Base-by-base conservation (phyloP, 23 tunicate genomes). In the Ascidia mentula region DNA sequence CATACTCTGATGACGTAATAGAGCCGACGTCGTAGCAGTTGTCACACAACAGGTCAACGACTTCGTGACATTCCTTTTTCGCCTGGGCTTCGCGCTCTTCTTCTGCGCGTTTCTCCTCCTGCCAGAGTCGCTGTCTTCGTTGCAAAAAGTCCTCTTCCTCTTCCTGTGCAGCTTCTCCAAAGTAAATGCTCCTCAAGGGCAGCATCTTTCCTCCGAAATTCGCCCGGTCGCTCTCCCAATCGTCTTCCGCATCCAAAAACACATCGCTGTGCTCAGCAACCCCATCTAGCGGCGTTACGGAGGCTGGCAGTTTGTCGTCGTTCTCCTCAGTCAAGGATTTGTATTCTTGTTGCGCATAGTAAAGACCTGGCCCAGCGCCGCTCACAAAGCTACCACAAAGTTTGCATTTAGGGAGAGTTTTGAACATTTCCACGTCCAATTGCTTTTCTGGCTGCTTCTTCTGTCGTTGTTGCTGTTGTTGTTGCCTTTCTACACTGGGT, bases 321-420 rank as follows among this genome's bases (percentile, higher is more conserved):
- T n/a, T n/a, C 18, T 17, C 18, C 34, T 80, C 84, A 2, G 37
- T 20, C 38, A 61, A 32, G 45, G 30, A 33, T 34, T 61, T 75
- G 81, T 75, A 40, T 39, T 61, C 37, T 36, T 59, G 28, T 46
- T 85, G 83, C 32, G 78, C 39, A 53, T 71, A 38, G 36, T 28
- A 71, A 17, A 85, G 46, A 5, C 89, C 83, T 6, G 89, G 89
- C 12, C 89, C 89, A 0, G 34, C 77, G 8, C 89, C 89, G n/a
- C 36, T 61, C 4, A 78, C 28, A 71, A 34, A 85, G 70, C 76
- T 33, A 31, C 89, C 89, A 46, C 89, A 85, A 24, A 78, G 45
- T 71, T 46, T 77, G 36, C 89, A 85, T 28, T 53, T 53, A 28
- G 65, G 65, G 2, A 53, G 65, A 1, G 4, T 28, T 9, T 53